Evolutionary conservation across 2,113 vertebrate species (phyloP).

Genomic region (Bettongia penicillata): DNA sequence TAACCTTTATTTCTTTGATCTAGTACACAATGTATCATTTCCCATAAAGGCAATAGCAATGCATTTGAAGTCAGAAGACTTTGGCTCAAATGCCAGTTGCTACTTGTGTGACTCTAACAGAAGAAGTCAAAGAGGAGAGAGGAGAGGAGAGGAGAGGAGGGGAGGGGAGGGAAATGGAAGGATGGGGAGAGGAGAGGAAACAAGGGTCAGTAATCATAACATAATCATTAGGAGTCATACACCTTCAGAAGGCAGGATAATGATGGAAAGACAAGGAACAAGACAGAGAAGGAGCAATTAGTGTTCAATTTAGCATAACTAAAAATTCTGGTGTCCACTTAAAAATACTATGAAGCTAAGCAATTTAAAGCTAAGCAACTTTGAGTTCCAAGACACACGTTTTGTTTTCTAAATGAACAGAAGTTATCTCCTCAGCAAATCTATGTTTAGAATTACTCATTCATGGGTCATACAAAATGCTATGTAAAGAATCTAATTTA

Average conservation of each 20-base stretch:
- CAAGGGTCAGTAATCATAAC: too few relatives aligned
- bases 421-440: not conserved
- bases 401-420: not conserved
- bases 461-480: not conserved
- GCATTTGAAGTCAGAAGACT: too few relatives aligned
- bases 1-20: too few relatives aligned
- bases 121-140: not conserved
- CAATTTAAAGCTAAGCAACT: not conserved
- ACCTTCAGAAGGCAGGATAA: not conserved
- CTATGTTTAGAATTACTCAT: not conserved
- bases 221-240: too few relatives aligned
- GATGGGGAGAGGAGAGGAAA: too few relatives aligned
- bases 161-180: too few relatives aligned
- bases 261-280: not conserved
- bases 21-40: too few relatives aligned
- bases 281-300: not conserved
- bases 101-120: not conserved
- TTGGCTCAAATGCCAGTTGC: too few relatives aligned
- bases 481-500: not conserved
- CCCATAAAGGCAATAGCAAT: too few relatives aligned
- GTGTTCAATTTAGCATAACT: not conserved
- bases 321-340: not conserved
- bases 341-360: not conserved
- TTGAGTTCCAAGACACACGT: slow-evolving; percentile 16
- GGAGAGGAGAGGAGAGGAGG: too few relatives aligned